Evolutionary conservation across 2,113 vertebrate genomes (phyloP), one percentile per base, ranked within the genome.

Genomic region (Poeciliopsis retropinna): DNA sequence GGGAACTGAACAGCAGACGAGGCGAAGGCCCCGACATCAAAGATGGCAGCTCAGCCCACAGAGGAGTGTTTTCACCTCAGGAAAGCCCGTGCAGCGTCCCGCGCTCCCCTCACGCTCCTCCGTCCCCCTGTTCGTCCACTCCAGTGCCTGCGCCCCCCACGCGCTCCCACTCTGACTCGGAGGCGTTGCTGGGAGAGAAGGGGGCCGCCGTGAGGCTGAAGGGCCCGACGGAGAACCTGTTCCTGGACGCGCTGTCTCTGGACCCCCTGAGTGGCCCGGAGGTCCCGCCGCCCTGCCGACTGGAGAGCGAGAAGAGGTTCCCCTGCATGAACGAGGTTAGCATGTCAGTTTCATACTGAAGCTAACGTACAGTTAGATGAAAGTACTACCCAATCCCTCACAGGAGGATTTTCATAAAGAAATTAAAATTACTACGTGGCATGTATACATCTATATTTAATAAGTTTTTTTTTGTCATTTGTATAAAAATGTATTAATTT

Each of bases 241-340:
- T 97, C 64, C 89, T 99, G 91, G 97, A 99, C 2, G 95, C 97
- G 0, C 80, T 98, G 80, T 95, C 96, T 13, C 94, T 98, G 34
- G 96, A 98, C 66, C 95, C 95, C 41, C 93, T 95, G 0, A 92
- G 95, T 0, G 94, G 96, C n/a, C 81, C 90, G 0, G 95, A 96
- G 29, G 95, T 96, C 60, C 93, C 94, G 0, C 93, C 76, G 0
- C 78, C 95, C 39, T 94, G 71, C 30, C 88, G 93, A 57, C 89
- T 95, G 84, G 95, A 96, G 70, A 86, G 85, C 37, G 96, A 97
- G 74, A 97, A 95, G 67, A 94, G 95, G 91, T 92, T 96, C 85
- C 92, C 93, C 0, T 94, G 94, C 76, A 89, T 96, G 79, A 91
- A 90, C 0, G 95, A 98, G 96, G 97, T 94, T 2, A 0, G 28